A percentile compares a stretch with the other conserved stretches of the same genome.
These are phyloP conservation scores for Lasius fuliginosus DNA, from an alignment of 2,888 invertebrate genomes.

Conservation along the genomic window DNA sequence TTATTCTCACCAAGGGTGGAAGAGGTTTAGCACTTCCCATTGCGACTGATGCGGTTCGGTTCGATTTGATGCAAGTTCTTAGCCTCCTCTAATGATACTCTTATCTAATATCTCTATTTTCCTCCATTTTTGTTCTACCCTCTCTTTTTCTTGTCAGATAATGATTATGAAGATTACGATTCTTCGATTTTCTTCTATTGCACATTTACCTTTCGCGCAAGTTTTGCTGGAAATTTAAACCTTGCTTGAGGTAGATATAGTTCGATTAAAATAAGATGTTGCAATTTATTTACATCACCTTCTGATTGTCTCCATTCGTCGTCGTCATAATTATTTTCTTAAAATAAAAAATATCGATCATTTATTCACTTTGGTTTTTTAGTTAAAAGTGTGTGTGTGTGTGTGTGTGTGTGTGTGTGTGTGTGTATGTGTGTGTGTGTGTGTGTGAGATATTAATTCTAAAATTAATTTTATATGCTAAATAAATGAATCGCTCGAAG, in stretches of 20 bases:
- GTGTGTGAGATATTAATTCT: no score
- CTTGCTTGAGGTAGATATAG: constrained; percentile 24
- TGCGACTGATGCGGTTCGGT: constrained; percentile 27
- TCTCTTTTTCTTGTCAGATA: constrained; percentile 51
- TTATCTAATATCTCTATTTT: constrained; percentile 46
- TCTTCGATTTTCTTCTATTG: constrained; percentile 62
- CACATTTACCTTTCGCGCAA: constrained; percentile 28
- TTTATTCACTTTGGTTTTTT: background rate
- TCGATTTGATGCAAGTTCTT: constrained; percentile 53
- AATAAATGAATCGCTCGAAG: no score
- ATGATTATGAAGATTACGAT: constrained; percentile 74
- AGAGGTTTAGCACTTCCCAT: constrained; percentile 69
- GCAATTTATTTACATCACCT: constrained; percentile 40
- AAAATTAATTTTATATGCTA: no score
- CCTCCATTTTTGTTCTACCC: constrained; percentile 29
- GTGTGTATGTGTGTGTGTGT: no score
- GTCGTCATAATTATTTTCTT: background rate
- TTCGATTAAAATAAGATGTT: constrained; percentile 28
- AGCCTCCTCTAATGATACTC: constrained; percentile 65
- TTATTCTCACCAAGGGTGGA: constrained; percentile 69
- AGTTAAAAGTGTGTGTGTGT: no score
- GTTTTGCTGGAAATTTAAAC: constrained; percentile 45
- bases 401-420: no score
- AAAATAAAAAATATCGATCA: constrained; percentile 1
- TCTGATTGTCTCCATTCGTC: background rate